Base-by-base conservation (phyloP, 2,888 invertebrate species). In the Parelbella ahira region DNA sequence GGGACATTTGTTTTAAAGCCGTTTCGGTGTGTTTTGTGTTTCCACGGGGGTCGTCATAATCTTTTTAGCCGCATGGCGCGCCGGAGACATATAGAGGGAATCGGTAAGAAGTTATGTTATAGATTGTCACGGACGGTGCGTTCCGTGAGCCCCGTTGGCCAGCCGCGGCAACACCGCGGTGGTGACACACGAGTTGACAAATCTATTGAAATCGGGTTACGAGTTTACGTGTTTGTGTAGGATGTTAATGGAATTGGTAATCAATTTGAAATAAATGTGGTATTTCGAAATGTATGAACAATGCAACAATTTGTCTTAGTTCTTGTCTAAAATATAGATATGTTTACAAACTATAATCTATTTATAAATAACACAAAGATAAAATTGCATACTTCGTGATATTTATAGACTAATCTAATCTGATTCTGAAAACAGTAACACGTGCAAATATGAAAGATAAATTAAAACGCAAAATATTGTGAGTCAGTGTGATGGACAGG, bases 21-120 rank as follows among this genome's bases (percentile, higher is more conserved):
- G 78, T 79, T 76, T 77, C 70, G 60, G 71, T 68, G 65, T 61
- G 69, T 67, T 73, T 63, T 74, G 68, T 56, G 67, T 74, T 74
- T 68, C 63, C 65, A 59, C 63, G 65, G 65, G 68, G 75, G 71
- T 69, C 74, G 83, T 87, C 86, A 86, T 87, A 86, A 86, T 87
- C 81, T 86, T 82, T 83, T 82, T 75, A 81, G 71, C 77, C 76
- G 76, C 79, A 78, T 76, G 82, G 77, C 74, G 78, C 68, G 69
- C 64, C 58, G 67, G 65, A 75, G 71, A 75, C 70, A 71, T 72
- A 71, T 65, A 72, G 63, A 62, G 63, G 63, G 69, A 75, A 66
- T 72, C 65, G 62, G 61, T 54, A 65, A 71, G 66, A 68, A 67
- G 61, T 69, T 74, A 67, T 67, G 67, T 61, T 69, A 66, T 68